phyloP scores from a whole-genome alignment of 2,113 vertebrate genomes.

The Tricholaema leucomelas region DNA sequence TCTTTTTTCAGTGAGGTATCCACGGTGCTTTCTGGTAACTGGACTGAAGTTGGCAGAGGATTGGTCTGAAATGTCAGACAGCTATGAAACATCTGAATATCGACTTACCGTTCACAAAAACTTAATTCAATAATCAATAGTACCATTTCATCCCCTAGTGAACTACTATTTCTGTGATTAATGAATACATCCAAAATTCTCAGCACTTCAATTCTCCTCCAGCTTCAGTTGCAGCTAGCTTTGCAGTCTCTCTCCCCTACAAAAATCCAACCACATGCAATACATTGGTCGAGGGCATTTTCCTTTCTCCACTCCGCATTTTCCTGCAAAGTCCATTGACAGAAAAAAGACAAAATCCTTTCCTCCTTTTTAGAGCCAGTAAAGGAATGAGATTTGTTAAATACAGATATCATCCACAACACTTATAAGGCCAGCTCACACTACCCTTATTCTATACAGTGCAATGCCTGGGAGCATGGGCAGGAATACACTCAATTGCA shows the following conservation, averaged over 20 bases:
- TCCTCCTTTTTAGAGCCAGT: neutral
- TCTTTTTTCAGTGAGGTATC: slow-evolving; percentile 80
- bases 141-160: neutral
- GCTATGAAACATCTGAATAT: neutral
- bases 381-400: neutral
- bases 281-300: neutral
- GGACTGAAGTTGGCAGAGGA: slow-evolving; percentile 68
- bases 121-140: neutral
- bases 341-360: neutral
- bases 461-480: neutral
- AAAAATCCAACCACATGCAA: neutral
- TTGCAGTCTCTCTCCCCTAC: neutral
- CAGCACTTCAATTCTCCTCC: neutral
- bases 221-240: neutral
- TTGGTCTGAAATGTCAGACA: slow-evolving; percentile 71
- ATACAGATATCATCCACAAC: neutral
- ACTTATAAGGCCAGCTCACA: neutral
- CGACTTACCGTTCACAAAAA: neutral
- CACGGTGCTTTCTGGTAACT: slow-evolving; percentile 73
- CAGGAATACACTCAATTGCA: neutral
- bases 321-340: neutral
- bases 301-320: neutral
- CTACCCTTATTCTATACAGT: neutral
- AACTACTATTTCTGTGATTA: neutral
- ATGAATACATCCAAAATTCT: neutral